Conservation (phyloP, 1,140 invertebrate genomes). For the Wasmannia auropunctata region DNA sequence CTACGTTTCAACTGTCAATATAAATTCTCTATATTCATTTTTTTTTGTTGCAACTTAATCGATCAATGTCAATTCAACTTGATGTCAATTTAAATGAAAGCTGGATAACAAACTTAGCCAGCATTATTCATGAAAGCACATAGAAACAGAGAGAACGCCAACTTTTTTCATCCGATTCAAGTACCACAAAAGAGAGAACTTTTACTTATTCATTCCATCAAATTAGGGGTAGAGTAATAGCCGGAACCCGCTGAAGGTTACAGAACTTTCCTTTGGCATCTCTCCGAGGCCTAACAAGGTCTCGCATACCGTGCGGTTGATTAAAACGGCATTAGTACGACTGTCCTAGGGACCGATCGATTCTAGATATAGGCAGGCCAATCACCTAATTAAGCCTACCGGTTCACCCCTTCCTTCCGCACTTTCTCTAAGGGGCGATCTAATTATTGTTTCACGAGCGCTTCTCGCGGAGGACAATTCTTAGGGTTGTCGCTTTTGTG, state of each 20-base stretch:
- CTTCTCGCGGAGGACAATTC: constrained; percentile 52
- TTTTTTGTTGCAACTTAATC: neutral
- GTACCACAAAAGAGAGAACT: constrained; percentile 36
- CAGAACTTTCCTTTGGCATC: constrained; percentile 38
- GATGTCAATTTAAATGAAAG: neutral
- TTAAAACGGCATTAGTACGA: constrained; percentile 77
- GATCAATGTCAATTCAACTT: neutral
- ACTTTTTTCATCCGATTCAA: constrained; percentile 44
- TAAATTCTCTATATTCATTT: neutral
- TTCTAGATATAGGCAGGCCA: constrained; percentile 69
- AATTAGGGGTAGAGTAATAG: constrained; percentile 22
- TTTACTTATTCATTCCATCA: constrained; percentile 57
- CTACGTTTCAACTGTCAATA: neutral
- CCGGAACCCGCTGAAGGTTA: constrained; percentile 27
- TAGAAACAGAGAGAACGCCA: neutral
- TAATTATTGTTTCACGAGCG: constrained; percentile 80
- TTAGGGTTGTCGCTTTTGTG: constrained; percentile 70
- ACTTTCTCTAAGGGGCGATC: constrained; percentile 75
- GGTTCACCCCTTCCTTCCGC: constrained; percentile 63
- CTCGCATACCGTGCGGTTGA: constrained; percentile 65
- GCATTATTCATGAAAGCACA: constrained; percentile 24
- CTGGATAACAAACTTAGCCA: neutral
- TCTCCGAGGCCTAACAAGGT: constrained; percentile 51
- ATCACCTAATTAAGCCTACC: constrained; percentile 80
- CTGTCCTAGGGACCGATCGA: constrained; percentile 65